A percentile compares a stretch with the other conserved stretches of the same genome.
These are phyloP conservation scores for Chrysotoxum bicinctum DNA, from an alignment of 2,888 invertebrate species.

Conservation along the genomic window DNA sequence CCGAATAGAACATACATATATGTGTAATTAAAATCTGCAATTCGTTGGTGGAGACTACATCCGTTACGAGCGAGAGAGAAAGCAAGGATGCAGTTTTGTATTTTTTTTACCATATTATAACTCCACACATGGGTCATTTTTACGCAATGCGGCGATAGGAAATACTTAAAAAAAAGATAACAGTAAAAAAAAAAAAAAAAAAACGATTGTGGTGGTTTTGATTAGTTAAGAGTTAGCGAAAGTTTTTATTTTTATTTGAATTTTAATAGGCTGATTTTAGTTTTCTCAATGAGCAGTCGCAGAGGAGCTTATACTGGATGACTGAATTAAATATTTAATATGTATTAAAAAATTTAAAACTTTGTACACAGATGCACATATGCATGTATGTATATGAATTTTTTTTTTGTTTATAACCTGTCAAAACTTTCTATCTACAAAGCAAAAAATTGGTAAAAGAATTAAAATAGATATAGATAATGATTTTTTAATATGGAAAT, in stretches of 20 bases:
- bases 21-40: conserved; percentile 67
- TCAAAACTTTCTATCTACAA: no score
- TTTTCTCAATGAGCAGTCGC: neutral
- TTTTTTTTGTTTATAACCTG: no score
- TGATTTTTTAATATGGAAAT: no score
- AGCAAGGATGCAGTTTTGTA: neutral
- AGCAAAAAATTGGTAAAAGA: no score
- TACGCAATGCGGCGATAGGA: conserved; percentile 69
- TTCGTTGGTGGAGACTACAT: conserved; percentile 13
- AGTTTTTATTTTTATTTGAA: conserved; percentile 12
- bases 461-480: no score
- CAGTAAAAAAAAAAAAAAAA: conserved; percentile 46
- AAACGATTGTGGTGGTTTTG: neutral
- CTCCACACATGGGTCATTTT: conserved; percentile 41
- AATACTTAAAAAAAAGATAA: conserved; percentile 51
- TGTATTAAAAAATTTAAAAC: no score
- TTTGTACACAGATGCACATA: no score
- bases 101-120: neutral
- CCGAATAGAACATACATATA: conserved; percentile 50
- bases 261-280: conserved; percentile 1
- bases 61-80: neutral
- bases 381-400: no score
- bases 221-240: neutral
- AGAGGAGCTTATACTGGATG: neutral
- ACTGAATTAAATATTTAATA: neutral